phyloP scores from a whole-genome alignment of 2,888 invertebrate species.

The Baronia brevicornis region DNA sequence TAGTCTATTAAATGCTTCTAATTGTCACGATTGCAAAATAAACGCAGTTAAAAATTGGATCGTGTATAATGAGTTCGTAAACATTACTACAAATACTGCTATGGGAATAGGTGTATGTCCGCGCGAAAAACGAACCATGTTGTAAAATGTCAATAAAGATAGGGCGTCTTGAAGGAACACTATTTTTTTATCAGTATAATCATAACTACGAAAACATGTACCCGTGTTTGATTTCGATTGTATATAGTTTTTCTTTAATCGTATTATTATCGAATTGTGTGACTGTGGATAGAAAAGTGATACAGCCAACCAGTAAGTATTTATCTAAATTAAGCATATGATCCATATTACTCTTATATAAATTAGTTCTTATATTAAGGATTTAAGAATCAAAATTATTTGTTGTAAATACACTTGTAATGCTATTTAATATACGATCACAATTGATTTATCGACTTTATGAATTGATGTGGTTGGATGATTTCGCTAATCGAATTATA shows the following conservation, averaged over 20 bases:
- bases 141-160: no score
- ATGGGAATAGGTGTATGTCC: no score
- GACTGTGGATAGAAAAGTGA: slow-evolving; percentile 10
- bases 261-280: slow-evolving; percentile 13
- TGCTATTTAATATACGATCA: no score
- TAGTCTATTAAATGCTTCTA: no score
- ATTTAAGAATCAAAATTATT: not conserved
- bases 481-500: slow-evolving; percentile 7
- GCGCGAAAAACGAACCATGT: no score
- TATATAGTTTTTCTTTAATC: slow-evolving; percentile 2
- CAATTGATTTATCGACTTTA: slow-evolving; percentile 7
- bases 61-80: no score
- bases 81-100: no score
- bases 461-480: slow-evolving; percentile 5
- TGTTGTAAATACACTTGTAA: not conserved
- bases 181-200: slow-evolving; percentile 17
- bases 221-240: slow-evolving; percentile 13
- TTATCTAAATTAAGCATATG: no score
- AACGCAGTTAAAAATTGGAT: no score
- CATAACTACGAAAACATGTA: slow-evolving; percentile 13
- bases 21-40: no score
- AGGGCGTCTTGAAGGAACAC: no score
- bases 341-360: not conserved
- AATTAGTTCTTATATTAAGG: slow-evolving; percentile 1
- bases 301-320: slow-evolving; percentile 8